phyloP scores from a whole-genome alignment of 2,888 invertebrate species.

The Melieria crassipennis region DNA sequence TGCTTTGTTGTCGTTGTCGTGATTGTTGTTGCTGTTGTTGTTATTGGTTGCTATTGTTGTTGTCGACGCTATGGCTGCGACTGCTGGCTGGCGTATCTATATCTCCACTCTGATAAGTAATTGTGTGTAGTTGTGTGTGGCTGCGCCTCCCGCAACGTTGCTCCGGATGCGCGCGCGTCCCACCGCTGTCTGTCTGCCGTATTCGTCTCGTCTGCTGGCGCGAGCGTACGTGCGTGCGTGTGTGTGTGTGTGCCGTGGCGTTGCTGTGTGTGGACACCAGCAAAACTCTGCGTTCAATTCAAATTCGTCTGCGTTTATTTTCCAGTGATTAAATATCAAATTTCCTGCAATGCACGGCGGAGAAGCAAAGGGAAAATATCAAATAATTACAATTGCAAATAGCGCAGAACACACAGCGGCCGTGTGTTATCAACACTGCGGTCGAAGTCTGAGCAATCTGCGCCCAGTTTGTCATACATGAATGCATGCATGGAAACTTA shows the following conservation, averaged over 20 bases:
- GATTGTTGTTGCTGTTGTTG: constrained; percentile 12
- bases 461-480: too few species aligned
- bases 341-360: constrained; percentile 31
- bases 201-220: constrained; percentile 5
- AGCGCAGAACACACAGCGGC: too few species aligned
- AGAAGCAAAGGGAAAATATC: constrained; percentile 2
- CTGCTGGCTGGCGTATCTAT: constrained; percentile 19
- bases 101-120: constrained; percentile 29
- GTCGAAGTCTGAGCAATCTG: too few species aligned
- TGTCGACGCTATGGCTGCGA: constrained; percentile 5
- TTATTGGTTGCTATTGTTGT: constrained; percentile 19
- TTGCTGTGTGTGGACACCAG: constrained; percentile 7
- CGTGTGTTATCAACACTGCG: too few species aligned
- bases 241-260: not conserved
- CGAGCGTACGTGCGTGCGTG: not conserved
- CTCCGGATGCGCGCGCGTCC: constrained; percentile 12
- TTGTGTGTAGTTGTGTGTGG: constrained; percentile 7
- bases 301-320: constrained; percentile 24
- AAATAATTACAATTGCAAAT: constrained; percentile 7
- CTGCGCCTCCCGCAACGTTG: constrained; percentile 11
- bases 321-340: constrained; percentile 33
- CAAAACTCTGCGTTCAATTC: not conserved
- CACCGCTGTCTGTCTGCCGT: constrained; percentile 5
- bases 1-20: constrained; percentile 12
- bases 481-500: too few species aligned